Evolutionary conservation across 2,113 vertebrate species (phyloP), one percentile per base, ranked within the genome.

Genomic region (Erpornis zantholeuca): DNA sequence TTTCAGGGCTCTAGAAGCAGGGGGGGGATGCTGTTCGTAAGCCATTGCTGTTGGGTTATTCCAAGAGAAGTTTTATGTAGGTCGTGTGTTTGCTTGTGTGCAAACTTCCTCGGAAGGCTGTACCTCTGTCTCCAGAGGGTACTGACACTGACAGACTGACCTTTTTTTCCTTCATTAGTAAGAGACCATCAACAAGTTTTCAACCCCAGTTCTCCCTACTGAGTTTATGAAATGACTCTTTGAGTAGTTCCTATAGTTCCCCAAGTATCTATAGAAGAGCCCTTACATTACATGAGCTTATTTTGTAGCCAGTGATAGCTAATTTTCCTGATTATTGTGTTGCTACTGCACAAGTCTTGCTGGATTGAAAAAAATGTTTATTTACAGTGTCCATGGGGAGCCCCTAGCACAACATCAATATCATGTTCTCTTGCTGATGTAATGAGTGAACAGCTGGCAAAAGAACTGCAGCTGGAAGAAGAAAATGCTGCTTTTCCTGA

Each of bases 391-490:
- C 99, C 99, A 0, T 99, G 99, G 99, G 99, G 98, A 25, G 44
- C 97, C 10, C 97, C 96, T 81, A 96, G 94, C 57, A 96, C 97
- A 33, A 72, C 97, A 4, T 94, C 97, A 24, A 91, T 98, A 7
- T 97, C 98, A 31, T 99, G 98, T 96, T 99, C 99, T 14, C 97
- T 99, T 94, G 90, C 98, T 65, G 99, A 99, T 27, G 99, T 99
- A 47, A 99, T 99, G 99, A 99, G 99, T 36, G 99, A 99, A 92
- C 98, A 99, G 92, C 97, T 99, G 97, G 99, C 99, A 10, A 98
- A 97, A 92, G 98, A 98, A 72, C 57, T 98, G 59, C 99, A 99
- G 92, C 92, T 99, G 92, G 97, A 99, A 59, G 99, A 99, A 71
- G 99, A 99, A 96, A 97, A 97, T 77, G 82, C 88, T 29, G 50